A percentile compares a stretch with the other conserved stretches of the same genome.
phyloP scores from a whole-genome alignment of 2,797 vertebrate genomes.

The Helarctos malayanus region DNA sequence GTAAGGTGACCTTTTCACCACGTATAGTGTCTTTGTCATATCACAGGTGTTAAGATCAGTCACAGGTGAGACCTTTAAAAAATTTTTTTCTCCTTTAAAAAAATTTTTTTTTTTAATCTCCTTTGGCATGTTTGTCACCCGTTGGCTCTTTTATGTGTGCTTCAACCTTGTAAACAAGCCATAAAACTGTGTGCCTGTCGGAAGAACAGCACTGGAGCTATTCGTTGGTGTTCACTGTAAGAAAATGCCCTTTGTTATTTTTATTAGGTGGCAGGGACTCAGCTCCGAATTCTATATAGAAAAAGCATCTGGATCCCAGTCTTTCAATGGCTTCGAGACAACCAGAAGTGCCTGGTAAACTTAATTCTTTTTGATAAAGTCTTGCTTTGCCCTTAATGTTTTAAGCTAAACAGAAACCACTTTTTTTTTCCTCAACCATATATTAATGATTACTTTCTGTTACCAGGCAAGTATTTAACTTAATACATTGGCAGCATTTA shows the following conservation, averaged over 20 bases:
- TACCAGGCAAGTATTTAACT: conserved; percentile 1
- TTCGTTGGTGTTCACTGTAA: conserved; percentile 66
- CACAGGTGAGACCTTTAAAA: not conserved
- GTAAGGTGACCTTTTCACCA: conserved; percentile 76
- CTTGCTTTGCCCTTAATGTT: not conserved
- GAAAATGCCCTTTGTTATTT: conserved; percentile 82
- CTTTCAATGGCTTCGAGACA: conserved; percentile 88
- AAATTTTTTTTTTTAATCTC: not conserved
- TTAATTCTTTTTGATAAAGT: conserved; percentile 75
- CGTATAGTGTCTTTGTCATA: not conserved
- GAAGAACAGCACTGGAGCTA: not conserved
- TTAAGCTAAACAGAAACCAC: conserved; percentile 37
- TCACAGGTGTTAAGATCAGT: not conserved
- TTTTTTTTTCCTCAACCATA: not conserved
- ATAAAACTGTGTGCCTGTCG: not conserved
- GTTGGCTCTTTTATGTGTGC: not conserved
- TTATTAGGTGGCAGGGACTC: conserved; percentile 84
- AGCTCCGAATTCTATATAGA: conserved; percentile 79
- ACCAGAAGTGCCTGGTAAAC: conserved; percentile 89
- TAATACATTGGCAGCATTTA: conserved; percentile 33
- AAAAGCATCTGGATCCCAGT: conserved; percentile 78
- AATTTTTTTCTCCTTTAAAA: not conserved
- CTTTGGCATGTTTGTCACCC: not conserved
- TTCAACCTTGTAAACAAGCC: conserved; percentile 12
- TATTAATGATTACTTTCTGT: conserved; percentile 23